These are phyloP conservation scores for Hozukius guyotensis DNA, from an alignment of 2,797 vertebrate genomes.

Conservation along the genomic window DNA sequence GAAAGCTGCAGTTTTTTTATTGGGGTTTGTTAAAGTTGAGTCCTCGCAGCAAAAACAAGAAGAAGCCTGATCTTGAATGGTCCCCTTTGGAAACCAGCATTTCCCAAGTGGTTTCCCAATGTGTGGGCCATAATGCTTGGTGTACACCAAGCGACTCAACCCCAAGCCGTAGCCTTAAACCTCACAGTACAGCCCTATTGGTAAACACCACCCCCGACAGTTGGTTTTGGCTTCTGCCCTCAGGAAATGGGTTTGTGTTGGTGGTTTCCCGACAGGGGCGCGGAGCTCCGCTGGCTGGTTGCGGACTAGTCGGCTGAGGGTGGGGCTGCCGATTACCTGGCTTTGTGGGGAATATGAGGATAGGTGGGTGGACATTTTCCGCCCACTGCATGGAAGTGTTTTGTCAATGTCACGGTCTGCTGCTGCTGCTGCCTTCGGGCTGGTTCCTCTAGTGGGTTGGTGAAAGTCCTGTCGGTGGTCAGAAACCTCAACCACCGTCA, in stretches of 20 bases:
- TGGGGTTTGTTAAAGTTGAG: not conserved
- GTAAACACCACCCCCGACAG: conserved; percentile 68
- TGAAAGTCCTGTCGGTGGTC: conserved; percentile 68
- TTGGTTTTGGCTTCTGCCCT: conserved; percentile 63
- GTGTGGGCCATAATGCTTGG: conserved; percentile 10
- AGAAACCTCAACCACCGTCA: conserved; percentile 70
- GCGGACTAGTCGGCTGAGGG: conserved; percentile 41
- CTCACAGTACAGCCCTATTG: conserved; percentile 65
- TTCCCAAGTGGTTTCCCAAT: conserved; percentile 71
- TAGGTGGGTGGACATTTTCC: conserved; percentile 27
- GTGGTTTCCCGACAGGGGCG: conserved; percentile 62
- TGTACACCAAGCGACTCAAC: conserved; percentile 12
- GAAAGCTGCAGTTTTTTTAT: conserved; percentile 5
- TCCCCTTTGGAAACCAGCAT: conserved; percentile 51
- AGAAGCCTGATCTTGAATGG: conserved; percentile 41
- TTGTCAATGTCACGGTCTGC: conserved; percentile 65
- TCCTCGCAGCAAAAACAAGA: not conserved
- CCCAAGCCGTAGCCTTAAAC: conserved; percentile 38
- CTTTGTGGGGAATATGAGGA: conserved; percentile 34
- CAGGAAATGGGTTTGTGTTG: conserved; percentile 76
- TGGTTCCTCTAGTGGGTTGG: conserved; percentile 39
- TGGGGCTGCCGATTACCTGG: conserved; percentile 58
- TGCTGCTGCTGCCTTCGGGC: conserved; percentile 50
- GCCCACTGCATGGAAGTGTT: conserved; percentile 55
- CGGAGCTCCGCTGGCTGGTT: conserved; percentile 49